Evolutionary conservation across 2,888 invertebrate genomes (phyloP).

Genomic region (Drosophila nr. medialis): DNA sequence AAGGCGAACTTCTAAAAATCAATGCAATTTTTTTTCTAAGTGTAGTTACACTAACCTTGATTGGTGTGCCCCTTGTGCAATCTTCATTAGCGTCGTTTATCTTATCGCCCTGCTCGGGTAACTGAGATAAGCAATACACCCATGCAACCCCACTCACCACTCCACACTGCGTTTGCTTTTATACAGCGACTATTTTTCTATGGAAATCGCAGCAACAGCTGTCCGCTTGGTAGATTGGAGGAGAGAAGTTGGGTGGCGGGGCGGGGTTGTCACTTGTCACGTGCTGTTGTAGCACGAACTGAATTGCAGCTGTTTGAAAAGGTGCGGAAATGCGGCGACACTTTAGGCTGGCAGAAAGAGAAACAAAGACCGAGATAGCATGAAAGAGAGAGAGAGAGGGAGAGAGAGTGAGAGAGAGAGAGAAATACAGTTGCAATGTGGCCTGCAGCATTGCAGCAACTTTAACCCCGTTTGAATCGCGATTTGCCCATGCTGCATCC

Average conservation of each 20-base stretch:
- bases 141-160: background rate
- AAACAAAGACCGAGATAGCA: background rate
- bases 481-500: slow-evolving; percentile 24
- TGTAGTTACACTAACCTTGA: slow-evolving; percentile 60
- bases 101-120: slow-evolving; percentile 47
- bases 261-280: slow-evolving; percentile 39
- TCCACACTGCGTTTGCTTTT: background rate
- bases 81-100: slow-evolving; percentile 71
- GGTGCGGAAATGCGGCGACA: slow-evolving; percentile 62
- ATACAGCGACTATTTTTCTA: slow-evolving; percentile 16
- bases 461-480: slow-evolving; percentile 58
- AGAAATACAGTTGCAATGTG: slow-evolving; percentile 18
- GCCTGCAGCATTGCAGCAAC: slow-evolving; percentile 62
- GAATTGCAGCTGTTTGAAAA: slow-evolving; percentile 38
- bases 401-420: background rate
- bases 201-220: slow-evolving; percentile 57
- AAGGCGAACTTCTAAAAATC: no score
- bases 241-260: background rate
- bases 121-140: slow-evolving; percentile 33
- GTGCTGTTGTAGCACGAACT: slow-evolving; percentile 42
- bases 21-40: background rate
- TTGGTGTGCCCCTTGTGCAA: slow-evolving; percentile 44
- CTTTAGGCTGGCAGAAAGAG: slow-evolving; percentile 32
- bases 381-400: background rate
- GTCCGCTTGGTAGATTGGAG: slow-evolving; percentile 5